Evolutionary conservation across 2,113 vertebrate genomes (phyloP).

Genomic region (Meleagris gallopavo): DNA sequence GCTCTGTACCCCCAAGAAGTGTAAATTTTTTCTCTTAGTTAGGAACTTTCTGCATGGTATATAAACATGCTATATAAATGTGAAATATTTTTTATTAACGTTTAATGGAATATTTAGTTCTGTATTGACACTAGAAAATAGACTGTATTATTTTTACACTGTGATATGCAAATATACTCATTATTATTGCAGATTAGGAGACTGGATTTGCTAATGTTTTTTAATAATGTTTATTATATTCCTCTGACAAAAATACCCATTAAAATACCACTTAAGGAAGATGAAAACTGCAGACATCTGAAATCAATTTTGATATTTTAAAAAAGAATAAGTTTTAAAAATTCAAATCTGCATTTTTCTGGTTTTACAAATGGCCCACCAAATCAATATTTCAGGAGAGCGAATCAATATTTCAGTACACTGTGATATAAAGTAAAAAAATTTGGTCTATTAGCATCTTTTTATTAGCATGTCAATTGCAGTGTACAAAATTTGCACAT

Average conservation of each 20-base stretch:
- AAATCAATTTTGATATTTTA: constrained; percentile 19
- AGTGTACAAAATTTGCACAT: constrained; percentile 58
- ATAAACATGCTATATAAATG: neutral
- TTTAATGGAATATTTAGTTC: constrained; percentile 19
- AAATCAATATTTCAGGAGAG: constrained; percentile 70
- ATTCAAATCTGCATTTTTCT: constrained; percentile 46
- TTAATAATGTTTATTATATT: constrained; percentile 67
- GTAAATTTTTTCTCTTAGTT: neutral
- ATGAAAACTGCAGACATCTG: constrained; percentile 25
- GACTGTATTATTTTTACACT: constrained; percentile 39
- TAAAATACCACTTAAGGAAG: constrained; percentile 46
- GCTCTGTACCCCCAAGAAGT: neutral
- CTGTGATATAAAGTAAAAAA: constrained; percentile 47
- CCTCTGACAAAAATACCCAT: constrained; percentile 48
- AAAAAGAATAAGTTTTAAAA: constrained; percentile 33
- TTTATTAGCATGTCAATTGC: constrained; percentile 47
- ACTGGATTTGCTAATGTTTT: constrained; percentile 47
- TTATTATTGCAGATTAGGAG: constrained; percentile 58
- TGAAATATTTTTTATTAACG: constrained; percentile 46
- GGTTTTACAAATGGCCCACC: constrained; percentile 52
- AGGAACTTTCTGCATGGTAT: neutral
- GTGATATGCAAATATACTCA: constrained; percentile 39
- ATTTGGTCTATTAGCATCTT: constrained; percentile 60
- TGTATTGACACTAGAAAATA: constrained; percentile 51
- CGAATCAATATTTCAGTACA: constrained; percentile 59